Base-by-base conservation (phyloP, 2,888 invertebrate species). In the Litoditis marina region DNA sequence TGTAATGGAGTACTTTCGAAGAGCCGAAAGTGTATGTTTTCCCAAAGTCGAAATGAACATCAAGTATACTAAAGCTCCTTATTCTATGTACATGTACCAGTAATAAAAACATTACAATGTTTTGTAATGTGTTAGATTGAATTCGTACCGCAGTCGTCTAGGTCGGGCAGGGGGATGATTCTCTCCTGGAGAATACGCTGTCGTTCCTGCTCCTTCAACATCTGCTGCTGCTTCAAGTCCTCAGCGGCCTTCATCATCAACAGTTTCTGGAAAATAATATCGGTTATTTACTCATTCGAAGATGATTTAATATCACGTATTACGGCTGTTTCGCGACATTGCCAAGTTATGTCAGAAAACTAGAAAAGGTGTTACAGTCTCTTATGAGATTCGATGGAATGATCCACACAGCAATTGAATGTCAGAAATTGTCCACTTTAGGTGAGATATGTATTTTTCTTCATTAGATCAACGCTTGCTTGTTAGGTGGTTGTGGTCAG, bases 171-270 rank as follows among this genome's bases (percentile, higher is more conserved):
- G 78, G 93, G 88, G 85, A 91, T 90, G 86, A 93, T 93, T 85
- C 94, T 89, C 86, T 94, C 92, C 85, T 92, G 92, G 85, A 94
- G 93, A 88, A 94, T 74, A 85, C 92, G 91, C 88, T 94, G 92
- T 85, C 94, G 90, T 86, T 95, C 96, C 76, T 94, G 92, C 66
- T 94, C 94, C 88, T 95, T 95, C 85, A 93, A 90, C 88, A 94
- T 93, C 87, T 96, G 95, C 87, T 98, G 95, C 86, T 94, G 94
- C 88, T 95, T 95, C 88, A 98, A 87, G 87, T 98, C 96, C 86
- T 98, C 96, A 82, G 96, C 96, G 85, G 96, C 96, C 89, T 96
- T 98, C 88, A 96, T 94, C 90, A 96, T 94, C 88, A 98, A 89
- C 88, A 98, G 88, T 88, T 94, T 90, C 94, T 95, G 84, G 54